A percentile compares a stretch with the other conserved stretches of the same genome.
Conservation (phyloP, 2,888 invertebrate genomes). For the Glomeris marginata region DNA sequence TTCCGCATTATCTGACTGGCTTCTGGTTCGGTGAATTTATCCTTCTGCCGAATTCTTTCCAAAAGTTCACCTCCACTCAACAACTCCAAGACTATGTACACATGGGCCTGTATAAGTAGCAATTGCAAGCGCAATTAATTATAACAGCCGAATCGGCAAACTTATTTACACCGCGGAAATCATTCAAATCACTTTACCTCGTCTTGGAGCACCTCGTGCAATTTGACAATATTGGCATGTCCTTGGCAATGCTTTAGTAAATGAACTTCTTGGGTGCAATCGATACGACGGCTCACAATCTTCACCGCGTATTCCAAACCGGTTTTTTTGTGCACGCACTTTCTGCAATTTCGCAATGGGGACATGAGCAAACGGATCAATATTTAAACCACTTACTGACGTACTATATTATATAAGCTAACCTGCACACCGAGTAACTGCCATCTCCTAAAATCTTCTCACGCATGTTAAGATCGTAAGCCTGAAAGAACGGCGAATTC, state of each 20-base stretch:
- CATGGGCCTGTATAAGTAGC: constrained; percentile 42
- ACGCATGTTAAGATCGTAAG: constrained; percentile 56
- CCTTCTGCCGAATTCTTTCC: constrained; percentile 45
- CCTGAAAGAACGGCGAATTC: constrained; percentile 73
- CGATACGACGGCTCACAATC: constrained; percentile 52
- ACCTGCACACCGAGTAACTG: constrained; percentile 66
- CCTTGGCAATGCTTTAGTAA: constrained; percentile 70
- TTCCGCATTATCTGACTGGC: constrained; percentile 68
- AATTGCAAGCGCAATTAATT: neutral
- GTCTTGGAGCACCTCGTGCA: constrained; percentile 72
- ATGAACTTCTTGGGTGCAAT: constrained; percentile 57
- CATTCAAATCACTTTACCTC: constrained; percentile 35
- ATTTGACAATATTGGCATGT: constrained; percentile 69
- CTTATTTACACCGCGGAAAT: no score
- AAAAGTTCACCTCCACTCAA: constrained; percentile 69
- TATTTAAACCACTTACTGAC: constrained; percentile 1
- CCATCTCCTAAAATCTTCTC: constrained; percentile 68
- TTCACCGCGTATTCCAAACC: constrained; percentile 74
- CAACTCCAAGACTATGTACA: constrained; percentile 80
- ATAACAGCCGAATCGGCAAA: no score
- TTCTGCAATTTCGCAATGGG: constrained; percentile 41
- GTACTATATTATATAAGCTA: constrained; percentile 6
- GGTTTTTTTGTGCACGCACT: constrained; percentile 57
- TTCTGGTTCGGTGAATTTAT: constrained; percentile 55
- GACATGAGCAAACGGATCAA: neutral